Evolutionary conservation across 2,888 invertebrate species (phyloP).

Genomic region (Troides helena): DNA sequence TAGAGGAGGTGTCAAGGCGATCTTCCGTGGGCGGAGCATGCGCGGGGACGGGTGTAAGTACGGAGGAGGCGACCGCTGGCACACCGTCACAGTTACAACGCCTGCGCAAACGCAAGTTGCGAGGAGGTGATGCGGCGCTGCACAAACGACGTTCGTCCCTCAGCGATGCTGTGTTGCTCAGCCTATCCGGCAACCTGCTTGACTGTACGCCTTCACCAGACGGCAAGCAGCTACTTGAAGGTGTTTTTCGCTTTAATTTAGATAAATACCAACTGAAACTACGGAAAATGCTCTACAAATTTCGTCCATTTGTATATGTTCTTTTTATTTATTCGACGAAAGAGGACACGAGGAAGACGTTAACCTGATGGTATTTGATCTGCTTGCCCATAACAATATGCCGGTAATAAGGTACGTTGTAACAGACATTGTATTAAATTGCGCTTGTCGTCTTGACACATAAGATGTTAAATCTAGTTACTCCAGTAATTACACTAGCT

Average conservation of each 20-base stretch:
- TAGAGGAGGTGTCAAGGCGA: constrained; percentile 74
- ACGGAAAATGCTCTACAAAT: not conserved
- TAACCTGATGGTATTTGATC: too few species aligned
- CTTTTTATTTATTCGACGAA: too few species aligned
- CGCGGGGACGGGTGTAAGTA: constrained; percentile 36
- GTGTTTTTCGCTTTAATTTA: constrained; percentile 38
- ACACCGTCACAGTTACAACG: constrained; percentile 70
- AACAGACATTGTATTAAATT: too few species aligned
- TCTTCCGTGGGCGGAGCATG: constrained; percentile 65
- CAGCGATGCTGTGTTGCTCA: constrained; percentile 90
- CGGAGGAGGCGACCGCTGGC: constrained; percentile 40
- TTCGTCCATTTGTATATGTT: not conserved
- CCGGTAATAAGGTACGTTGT: too few species aligned
- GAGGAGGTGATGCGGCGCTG: constrained; percentile 77
- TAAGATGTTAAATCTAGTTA: too few species aligned
- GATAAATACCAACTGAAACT: not conserved
- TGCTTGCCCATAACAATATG: too few species aligned
- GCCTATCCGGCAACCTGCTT: constrained; percentile 92
- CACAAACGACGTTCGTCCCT: constrained; percentile 92
- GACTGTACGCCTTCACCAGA: constrained; percentile 93
- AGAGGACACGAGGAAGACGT: too few species aligned
- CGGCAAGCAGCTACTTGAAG: constrained; percentile 80
- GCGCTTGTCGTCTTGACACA: too few species aligned
- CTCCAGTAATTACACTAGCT: too few species aligned
- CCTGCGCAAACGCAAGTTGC: constrained; percentile 90